Evolutionary conservation across 2,797 vertebrate species (phyloP).

Genomic region (Rhadinocentrus ornatus): DNA sequence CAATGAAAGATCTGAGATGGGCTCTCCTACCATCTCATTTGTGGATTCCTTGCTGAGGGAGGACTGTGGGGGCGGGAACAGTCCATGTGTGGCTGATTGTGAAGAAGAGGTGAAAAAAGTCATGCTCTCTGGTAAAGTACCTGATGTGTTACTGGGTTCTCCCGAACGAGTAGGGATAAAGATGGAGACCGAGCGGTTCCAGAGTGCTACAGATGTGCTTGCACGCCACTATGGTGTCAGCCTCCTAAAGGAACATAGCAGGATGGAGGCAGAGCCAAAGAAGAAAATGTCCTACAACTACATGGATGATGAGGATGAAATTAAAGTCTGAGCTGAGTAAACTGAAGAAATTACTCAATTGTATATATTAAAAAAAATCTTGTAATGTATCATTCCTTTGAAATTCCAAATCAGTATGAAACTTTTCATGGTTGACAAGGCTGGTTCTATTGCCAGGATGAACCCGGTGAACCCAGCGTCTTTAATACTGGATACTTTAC

Average conservation of each 20-base stretch:
- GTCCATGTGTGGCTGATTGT: conserved; percentile 63
- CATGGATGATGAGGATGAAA: conserved; percentile 90
- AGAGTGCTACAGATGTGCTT: conserved; percentile 79
- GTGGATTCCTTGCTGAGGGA: conserved; percentile 81
- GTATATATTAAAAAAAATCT: background rate
- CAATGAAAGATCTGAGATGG: conserved; percentile 73
- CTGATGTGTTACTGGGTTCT: conserved; percentile 58
- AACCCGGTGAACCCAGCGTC: conserved; percentile 17
- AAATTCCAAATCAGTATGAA: conserved; percentile 30
- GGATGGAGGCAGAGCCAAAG: conserved; percentile 57
- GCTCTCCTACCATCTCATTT: conserved; percentile 74
- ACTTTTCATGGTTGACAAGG: conserved; percentile 20
- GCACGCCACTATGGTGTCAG: conserved; percentile 79
- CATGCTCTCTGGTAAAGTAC: conserved; percentile 63
- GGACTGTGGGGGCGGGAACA: conserved; percentile 73
- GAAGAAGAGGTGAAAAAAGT: conserved; percentile 60
- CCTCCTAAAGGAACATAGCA: conserved; percentile 63
- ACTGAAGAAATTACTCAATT: background rate
- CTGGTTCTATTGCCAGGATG: conserved; percentile 46
- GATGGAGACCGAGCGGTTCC: conserved; percentile 83
- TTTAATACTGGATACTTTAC: conserved; percentile 24
- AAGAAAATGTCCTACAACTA: conserved; percentile 84
- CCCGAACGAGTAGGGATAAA: conserved; percentile 41
- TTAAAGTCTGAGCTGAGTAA: conserved; percentile 87
- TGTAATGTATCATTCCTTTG: conserved; percentile 25